Evolutionary conservation across 2,113 vertebrate genomes (phyloP), one percentile per base, ranked within the genome.

Genomic region (Salminus brasiliensis): DNA sequence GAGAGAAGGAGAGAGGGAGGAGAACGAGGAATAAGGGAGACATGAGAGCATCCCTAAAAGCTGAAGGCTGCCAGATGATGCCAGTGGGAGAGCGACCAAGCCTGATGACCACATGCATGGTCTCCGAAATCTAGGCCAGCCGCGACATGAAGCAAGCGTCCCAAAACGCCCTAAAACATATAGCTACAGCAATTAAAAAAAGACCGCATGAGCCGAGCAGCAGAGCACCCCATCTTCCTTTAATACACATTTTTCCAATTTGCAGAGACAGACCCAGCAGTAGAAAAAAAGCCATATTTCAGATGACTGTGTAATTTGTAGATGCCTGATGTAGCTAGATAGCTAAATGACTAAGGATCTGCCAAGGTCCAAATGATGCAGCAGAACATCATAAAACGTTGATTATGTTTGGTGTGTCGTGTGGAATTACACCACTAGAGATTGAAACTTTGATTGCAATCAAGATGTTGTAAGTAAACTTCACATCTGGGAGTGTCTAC

Each of bases 381-480:
- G 47, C 10, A 68, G 21, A 55, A 23, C 2, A 55, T 21, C 2
- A 55, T 21, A 57, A 74, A 62, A 23, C 41, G 62, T 36, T 53
- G 36, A 55, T 79, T 75, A 71, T 70, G 43, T n/a, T 67, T 7
- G 43, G 29, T 6, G 63, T 47, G 66, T 78, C 21, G 21, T 60
- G 65, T 32, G 18, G 65, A 71, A 83, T 79, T 83, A 83, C 66
- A 70, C 59, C 18, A 34, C 29, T 6, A 72, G 53, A 80, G 15
- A 29, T 45, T 55, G 11, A 30, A 72, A 76, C 57, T 86, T 80
- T 86, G 80, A 86, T 84, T 84, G 82, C 80, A 86, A 84, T 86
- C 85, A 86, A 23, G 45, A 78, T 66, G 65, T 23, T 49, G 39
- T n/a, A 23, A 79, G 57, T 55, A 49, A 63, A 83, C 78, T 78